phyloP scores from a whole-genome alignment of 2,888 invertebrate genomes.

The Morpho deidamia region DNA sequence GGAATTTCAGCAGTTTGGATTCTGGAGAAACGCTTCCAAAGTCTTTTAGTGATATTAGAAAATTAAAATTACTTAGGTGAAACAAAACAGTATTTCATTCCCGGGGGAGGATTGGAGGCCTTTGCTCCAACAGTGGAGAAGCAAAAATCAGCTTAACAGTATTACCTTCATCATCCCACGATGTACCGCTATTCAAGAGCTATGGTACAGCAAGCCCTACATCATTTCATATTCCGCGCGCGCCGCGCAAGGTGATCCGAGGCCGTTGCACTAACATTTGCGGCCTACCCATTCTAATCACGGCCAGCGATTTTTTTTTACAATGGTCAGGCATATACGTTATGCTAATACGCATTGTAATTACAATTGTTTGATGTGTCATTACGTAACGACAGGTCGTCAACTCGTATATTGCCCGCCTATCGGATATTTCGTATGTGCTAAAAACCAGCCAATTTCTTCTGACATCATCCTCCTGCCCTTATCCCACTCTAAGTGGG shows the following conservation, averaged over 20 bases:
- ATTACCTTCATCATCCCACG: conserved; percentile 20
- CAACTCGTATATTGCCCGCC: conserved; percentile 11
- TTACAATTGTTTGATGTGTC: conserved; percentile 45
- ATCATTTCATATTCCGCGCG: conserved; percentile 49
- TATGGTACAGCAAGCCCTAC: conserved; percentile 27
- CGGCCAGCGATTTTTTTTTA: conserved; percentile 38
- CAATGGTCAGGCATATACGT: conserved; percentile 51
- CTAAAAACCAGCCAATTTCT: too few relatives aligned
- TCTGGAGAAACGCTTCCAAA: too few relatives aligned
- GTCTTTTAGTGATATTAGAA: too few relatives aligned
- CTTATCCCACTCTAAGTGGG: too few relatives aligned
- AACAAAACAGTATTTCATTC: too few relatives aligned
- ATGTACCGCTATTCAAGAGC: conserved; percentile 21
- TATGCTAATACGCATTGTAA: conserved; percentile 55
- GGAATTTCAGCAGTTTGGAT: too few relatives aligned
- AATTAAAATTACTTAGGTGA: too few relatives aligned
- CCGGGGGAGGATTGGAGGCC: too few relatives aligned
- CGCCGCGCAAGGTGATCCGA: conserved; percentile 63
- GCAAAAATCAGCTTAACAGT: background rate
- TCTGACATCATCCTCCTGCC: too few relatives aligned
- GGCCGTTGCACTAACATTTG: conserved; percentile 65
- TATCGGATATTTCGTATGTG: too few relatives aligned
- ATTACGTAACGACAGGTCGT: conserved; percentile 49
- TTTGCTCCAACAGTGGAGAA: background rate
- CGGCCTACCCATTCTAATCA: conserved; percentile 54